Evolutionary conservation across 2,888 invertebrate genomes (phyloP).

Genomic region (Drosophila helvetica): DNA sequence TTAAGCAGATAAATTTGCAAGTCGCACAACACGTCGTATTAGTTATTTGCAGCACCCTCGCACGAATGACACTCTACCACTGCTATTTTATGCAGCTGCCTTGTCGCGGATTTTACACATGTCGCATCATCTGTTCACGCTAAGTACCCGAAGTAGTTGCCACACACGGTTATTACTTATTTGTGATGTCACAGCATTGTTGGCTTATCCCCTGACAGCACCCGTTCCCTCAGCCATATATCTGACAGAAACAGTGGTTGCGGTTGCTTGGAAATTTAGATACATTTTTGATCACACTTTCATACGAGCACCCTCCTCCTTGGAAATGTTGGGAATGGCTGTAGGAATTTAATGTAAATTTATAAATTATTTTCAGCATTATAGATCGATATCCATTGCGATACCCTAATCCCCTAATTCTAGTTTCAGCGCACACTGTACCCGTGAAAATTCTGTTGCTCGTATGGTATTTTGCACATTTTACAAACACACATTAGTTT

Average conservation of each 20-base stretch:
- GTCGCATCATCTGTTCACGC: conserved; percentile 57
- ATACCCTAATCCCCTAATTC: not conserved
- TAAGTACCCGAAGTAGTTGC: conserved; percentile 53
- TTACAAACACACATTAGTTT: conserved; percentile 61
- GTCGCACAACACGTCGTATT: conserved; percentile 53
- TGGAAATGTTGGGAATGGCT: not conserved
- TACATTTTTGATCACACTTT: not conserved
- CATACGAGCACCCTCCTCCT: no score
- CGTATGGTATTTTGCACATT: conserved; percentile 47
- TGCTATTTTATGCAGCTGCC: conserved; percentile 48
- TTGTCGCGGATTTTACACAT: conserved; percentile 27
- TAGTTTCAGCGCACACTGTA: not conserved
- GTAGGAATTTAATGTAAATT: not conserved
- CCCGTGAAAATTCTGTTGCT: conserved; percentile 13
- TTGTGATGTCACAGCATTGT: conserved; percentile 31
- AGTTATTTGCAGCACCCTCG: conserved; percentile 24
- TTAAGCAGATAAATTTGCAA: conserved; percentile 70
- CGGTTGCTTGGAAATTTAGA: not conserved
- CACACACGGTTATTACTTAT: conserved; percentile 42
- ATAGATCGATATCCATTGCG: not conserved
- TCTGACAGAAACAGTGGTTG: conserved; percentile 2
- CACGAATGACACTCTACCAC: conserved; percentile 29
- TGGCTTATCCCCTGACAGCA: conserved; percentile 56
- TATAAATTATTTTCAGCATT: not conserved
- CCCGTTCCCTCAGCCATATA: conserved; percentile 8